These are phyloP conservation scores for Trichacis sp. DNA, from an alignment of 2,888 invertebrate genomes.

Conservation along the genomic window DNA sequence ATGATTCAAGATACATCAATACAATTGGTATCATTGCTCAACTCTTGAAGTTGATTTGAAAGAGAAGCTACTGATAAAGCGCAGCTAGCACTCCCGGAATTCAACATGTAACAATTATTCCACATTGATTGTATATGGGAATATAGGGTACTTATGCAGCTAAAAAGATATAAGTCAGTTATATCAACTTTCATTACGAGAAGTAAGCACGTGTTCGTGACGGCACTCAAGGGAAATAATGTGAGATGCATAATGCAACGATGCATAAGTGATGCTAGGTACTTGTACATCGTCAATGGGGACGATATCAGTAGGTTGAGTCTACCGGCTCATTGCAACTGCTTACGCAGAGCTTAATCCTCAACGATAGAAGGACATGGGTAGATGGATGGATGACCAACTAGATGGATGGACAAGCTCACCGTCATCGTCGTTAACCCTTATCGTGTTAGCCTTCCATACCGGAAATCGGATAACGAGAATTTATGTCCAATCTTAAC, in stretches of 20 bases:
- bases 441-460: conserved; percentile 5
- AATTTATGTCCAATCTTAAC: conserved; percentile 1
- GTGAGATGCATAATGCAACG: conserved; percentile 57
- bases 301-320: conserved; percentile 41
- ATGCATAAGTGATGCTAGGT: conserved; percentile 55
- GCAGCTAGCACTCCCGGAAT: not conserved
- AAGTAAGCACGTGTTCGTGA: conserved; percentile 30
- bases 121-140: not conserved
- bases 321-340: conserved; percentile 40
- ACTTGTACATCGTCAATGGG: conserved; percentile 47
- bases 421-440: conserved; percentile 2
- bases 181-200: conserved; percentile 1
- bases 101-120: no score
- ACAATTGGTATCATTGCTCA: no score
- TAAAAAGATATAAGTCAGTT: not conserved
- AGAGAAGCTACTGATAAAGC: no score
- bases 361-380: conserved; percentile 23
- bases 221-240: conserved; percentile 57
- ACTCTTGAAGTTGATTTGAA: no score
- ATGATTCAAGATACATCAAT: no score
- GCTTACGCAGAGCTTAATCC: conserved; percentile 36
- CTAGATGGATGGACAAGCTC: conserved; percentile 6
- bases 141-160: not conserved
- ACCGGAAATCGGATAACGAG: conserved; percentile 1
- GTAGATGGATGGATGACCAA: conserved; percentile 19